Percentiles rank a stretch among this genome's conserved stretches.
Conservation (phyloP, 2,113 vertebrate species). For the Dinomys branickii region DNA sequence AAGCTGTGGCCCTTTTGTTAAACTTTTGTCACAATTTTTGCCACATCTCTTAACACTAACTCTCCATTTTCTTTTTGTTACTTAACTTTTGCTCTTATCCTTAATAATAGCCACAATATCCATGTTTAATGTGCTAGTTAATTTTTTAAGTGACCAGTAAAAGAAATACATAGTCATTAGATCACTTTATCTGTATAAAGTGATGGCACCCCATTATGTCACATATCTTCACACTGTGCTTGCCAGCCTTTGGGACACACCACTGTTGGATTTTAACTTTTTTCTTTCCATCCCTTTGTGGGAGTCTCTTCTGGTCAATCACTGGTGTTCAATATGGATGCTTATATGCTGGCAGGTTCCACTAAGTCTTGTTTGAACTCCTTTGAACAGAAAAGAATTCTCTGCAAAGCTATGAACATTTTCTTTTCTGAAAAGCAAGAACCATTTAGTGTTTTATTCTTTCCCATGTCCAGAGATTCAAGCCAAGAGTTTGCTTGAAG, state of each 20-base stretch:
- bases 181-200: not conserved
- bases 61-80: not conserved
- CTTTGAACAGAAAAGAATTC: not conserved
- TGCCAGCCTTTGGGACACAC: not conserved
- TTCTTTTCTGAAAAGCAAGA: slow-evolving; percentile 31
- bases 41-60: not conserved
- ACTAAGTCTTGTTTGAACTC: not conserved
- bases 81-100: not conserved
- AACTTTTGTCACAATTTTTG: not conserved
- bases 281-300: not conserved
- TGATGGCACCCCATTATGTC: not conserved
- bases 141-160: not conserved
- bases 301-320: not conserved
- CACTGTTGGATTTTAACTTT: not conserved
- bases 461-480: not conserved
- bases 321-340: not conserved
- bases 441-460: not conserved
- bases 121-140: not conserved
- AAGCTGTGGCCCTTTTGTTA: not conserved
- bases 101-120: not conserved
- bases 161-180: not conserved
- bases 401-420: not conserved
- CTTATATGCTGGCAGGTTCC: not conserved
- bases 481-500: slow-evolving; percentile 8
- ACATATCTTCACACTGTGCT: not conserved